phyloP scores from a whole-genome alignment of 2,113 vertebrate species.

The Xenopus borealis region DNA sequence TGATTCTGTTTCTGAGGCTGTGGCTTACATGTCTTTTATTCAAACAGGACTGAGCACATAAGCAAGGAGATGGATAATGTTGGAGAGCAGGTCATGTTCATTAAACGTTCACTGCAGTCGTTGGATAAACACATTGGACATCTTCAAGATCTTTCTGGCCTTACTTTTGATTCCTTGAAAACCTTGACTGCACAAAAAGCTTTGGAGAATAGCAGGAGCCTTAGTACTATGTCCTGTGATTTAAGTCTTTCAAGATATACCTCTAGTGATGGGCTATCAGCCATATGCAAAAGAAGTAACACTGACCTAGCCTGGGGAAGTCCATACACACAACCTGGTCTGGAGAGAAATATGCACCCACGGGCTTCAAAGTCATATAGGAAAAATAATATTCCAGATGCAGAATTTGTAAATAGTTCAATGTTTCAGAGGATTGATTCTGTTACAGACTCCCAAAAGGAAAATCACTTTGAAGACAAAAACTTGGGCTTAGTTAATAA shows the following conservation, averaged over 20 bases:
- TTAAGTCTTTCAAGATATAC: slow-evolving; percentile 75
- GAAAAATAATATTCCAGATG: slow-evolving; percentile 55
- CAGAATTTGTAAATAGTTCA: slow-evolving; percentile 54
- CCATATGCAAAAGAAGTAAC: slow-evolving; percentile 62
- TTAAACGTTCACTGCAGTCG: slow-evolving; percentile 73
- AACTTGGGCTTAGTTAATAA: neutral
- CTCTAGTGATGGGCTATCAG: slow-evolving; percentile 63
- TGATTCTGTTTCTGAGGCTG: too few species aligned
- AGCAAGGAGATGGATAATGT: slow-evolving; percentile 74
- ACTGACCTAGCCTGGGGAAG: slow-evolving; percentile 59
- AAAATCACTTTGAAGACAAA: neutral
- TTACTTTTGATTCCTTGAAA: slow-evolving; percentile 78
- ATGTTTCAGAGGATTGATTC: slow-evolving; percentile 49
- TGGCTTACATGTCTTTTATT: slow-evolving; percentile 1
- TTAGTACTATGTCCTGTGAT: slow-evolving; percentile 74
- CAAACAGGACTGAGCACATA: slow-evolving; percentile 73
- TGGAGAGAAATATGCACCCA: slow-evolving; percentile 7
- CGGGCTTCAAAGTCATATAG: slow-evolving; percentile 2
- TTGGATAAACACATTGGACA: slow-evolving; percentile 80
- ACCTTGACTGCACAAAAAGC: slow-evolving; percentile 74
- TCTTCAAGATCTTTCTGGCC: slow-evolving; percentile 75
- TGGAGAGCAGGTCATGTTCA: slow-evolving; percentile 74
- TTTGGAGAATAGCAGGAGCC: slow-evolving; percentile 74
- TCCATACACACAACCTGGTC: slow-evolving; percentile 55
- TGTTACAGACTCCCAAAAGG: slow-evolving; percentile 54